phyloP scores from a whole-genome alignment of 2,888 invertebrate genomes.

The Melieria omissa region DNA sequence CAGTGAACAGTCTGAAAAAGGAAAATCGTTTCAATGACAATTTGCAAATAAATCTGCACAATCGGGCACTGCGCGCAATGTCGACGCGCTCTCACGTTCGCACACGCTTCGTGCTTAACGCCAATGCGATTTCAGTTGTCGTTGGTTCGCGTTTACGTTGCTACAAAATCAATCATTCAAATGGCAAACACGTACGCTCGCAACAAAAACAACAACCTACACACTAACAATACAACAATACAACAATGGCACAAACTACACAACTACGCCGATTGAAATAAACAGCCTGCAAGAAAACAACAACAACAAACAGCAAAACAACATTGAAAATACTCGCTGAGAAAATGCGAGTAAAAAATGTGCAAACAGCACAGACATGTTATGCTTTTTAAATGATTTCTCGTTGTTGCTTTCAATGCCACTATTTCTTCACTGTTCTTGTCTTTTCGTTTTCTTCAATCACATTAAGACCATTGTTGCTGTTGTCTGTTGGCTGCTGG shows the following conservation, averaged over 20 bases:
- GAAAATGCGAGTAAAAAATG: not conserved
- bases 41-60: slow-evolving; percentile 20
- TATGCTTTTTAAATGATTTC: slow-evolving; percentile 11
- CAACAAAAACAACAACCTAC: not conserved
- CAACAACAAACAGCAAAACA: not conserved
- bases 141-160: not conserved
- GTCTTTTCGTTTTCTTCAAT: not conserved
- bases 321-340: not conserved
- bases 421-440: not conserved
- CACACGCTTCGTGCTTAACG: too few species aligned
- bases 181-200: slow-evolving; percentile 23
- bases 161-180: slow-evolving; percentile 30
- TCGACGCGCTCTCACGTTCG: too few species aligned
- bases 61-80: too few species aligned
- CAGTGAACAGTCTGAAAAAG: not conserved
- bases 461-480: not conserved
- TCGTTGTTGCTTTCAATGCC: not conserved
- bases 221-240: too few species aligned
- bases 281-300: not conserved
- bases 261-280: too few species aligned
- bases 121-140: not conserved
- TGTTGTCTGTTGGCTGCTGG: not conserved
- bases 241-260: not conserved
- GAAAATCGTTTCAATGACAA: slow-evolving; percentile 20
- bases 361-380: slow-evolving; percentile 1